Evolutionary conservation across 1,140 invertebrate species (phyloP), one percentile per base, ranked within the genome.

Genomic region (Heliconius congener): DNA sequence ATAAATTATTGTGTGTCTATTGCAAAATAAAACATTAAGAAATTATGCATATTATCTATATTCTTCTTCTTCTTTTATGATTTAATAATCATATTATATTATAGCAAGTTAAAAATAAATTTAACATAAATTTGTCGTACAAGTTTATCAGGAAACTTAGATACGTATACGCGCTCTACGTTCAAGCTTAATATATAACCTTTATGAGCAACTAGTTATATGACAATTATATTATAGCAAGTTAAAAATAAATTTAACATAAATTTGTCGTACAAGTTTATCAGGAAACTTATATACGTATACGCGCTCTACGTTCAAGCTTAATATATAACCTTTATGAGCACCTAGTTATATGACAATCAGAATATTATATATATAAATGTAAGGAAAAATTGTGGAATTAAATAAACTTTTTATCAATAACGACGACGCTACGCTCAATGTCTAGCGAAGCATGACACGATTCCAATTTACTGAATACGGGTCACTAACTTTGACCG

Each of bases 401-500:
- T 27, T 0, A 8, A 27, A 60, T 60, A 60, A 13, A 27, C 0
- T n/a, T 5, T 30, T 30, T 66, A 66, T 55, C 39, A 13, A 46
- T 66, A 55, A 73, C 50, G 71, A 46, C 60, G 70, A 19, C 27
- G 60, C 34, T 79, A 82, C 77, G 75, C 78, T 77, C 42, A 71
- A 80, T 80, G 66, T 16, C 55, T 77, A 77, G 60, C 82, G 82
- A 83, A 55, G 78, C 85, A 81, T 83, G 79, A 82, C 83, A 84
- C 80, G 60, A 57, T 76, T 34, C 78, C 76, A 50, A 74, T 70
- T 77, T 82, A 57, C 72, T 74, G 18, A 74, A 16, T 81, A 66
- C 82, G 82, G 83, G 81, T 86, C 83, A 84, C 74, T 81, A 79
- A 78, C 77, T 83, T 74, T 80, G 81, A 84, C 81, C 82, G 78